Evolutionary conservation across 2,113 vertebrate genomes (phyloP).

Genomic region (Halcyon malimbica): DNA sequence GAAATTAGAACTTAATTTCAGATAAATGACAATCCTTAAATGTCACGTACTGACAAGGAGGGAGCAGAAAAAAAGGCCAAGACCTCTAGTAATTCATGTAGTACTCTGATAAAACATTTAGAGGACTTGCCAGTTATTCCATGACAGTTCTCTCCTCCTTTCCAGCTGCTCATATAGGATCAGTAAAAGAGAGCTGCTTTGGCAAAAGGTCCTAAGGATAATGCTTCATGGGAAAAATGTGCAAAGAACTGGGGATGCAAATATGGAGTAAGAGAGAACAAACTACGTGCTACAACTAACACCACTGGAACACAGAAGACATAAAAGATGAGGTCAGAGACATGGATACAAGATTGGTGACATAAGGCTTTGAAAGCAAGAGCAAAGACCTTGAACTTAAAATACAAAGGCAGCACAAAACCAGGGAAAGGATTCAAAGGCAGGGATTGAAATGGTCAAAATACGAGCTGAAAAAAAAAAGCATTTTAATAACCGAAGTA

Average conservation of each 20-base stretch:
- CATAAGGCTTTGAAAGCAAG: background rate
- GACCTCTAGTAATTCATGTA: background rate
- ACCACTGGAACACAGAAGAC: background rate
- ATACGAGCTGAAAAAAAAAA: background rate
- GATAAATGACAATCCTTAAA: background rate
- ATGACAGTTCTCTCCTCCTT: background rate
- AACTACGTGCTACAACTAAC: background rate
- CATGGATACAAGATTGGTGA: background rate
- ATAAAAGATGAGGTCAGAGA: background rate
- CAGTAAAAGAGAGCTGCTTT: background rate
- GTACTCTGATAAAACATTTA: background rate
- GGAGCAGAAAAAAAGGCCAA: background rate
- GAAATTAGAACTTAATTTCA: slow-evolving; percentile 28
- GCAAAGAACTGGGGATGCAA: background rate
- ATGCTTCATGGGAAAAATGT: background rate
- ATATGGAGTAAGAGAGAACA: background rate
- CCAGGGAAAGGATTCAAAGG: background rate
- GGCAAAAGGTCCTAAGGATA: background rate
- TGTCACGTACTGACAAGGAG: background rate
- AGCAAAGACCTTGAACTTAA: background rate
- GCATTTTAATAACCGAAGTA: background rate
- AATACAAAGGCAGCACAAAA: background rate
- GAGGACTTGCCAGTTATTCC: background rate
- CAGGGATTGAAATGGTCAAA: background rate
- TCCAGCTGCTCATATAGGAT: background rate